Conservation (phyloP, 2,888 invertebrate genomes). For the Stomorhina lunata region DNA sequence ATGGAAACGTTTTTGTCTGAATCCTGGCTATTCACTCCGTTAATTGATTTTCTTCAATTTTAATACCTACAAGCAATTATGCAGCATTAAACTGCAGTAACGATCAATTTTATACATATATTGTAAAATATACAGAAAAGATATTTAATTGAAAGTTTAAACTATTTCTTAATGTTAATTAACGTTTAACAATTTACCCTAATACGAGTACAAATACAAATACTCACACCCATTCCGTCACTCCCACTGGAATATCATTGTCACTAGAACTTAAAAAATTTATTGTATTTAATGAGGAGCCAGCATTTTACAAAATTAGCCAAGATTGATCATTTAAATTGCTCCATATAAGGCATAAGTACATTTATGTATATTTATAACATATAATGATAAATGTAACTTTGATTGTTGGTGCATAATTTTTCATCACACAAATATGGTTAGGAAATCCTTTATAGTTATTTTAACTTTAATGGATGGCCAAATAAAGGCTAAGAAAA, state of each 20-base stretch:
- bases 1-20: neutral
- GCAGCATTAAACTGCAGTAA: conserved; percentile 15
- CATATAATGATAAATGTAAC: conserved; percentile 8
- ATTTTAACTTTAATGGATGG: conserved; percentile 30
- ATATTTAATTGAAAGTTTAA: conserved; percentile 49
- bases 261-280: neutral
- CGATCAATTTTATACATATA: neutral
- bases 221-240: conserved; percentile 18
- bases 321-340: conserved; percentile 13
- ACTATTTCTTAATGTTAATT: conserved; percentile 51
- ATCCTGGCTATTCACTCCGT: neutral
- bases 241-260: neutral
- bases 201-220: too few relatives aligned
- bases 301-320: neutral
- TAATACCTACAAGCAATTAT: conserved; percentile 34
- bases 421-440: neutral
- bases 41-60: conserved; percentile 57
- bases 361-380: neutral
- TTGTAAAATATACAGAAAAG: neutral
- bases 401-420: neutral
- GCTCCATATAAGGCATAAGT: conserved; percentile 7
- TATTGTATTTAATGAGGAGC: neutral
- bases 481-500: conserved; percentile 5
- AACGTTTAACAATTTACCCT: conserved; percentile 12
- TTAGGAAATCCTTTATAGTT: conserved; percentile 12